Conservation (phyloP, 2,888 invertebrate genomes). For the Lottia scabra region DNA sequence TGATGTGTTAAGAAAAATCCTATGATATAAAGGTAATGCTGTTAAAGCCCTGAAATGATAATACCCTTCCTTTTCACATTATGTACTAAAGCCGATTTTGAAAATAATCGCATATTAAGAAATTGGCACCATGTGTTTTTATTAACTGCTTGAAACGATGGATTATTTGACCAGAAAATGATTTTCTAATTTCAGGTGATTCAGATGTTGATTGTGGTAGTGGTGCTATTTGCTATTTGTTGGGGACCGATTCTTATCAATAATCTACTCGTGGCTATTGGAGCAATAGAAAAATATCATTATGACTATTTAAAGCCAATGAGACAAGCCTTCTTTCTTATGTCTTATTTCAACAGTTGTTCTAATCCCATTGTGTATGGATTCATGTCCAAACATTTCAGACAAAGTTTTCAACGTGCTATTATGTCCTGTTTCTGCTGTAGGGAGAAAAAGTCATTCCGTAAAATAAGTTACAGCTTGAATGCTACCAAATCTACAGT, state of each 20-base stretch:
- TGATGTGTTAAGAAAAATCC: no score
- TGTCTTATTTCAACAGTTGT: conserved; percentile 82
- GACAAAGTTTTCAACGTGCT: conserved; percentile 69
- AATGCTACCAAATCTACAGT: neutral
- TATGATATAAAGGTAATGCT: no score
- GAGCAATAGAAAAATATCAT: conserved; percentile 71
- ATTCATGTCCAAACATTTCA: conserved; percentile 80
- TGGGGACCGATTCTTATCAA: conserved; percentile 80
- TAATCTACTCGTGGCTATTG: conserved; percentile 77
- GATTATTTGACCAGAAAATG: no score
- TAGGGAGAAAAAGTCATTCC: neutral
- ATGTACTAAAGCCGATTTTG: no score
- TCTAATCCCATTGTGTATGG: conserved; percentile 82
- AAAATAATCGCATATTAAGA: no score
- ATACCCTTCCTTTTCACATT: no score
- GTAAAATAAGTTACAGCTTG: neutral
- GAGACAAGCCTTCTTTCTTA: conserved; percentile 75
- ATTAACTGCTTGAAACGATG: no score
- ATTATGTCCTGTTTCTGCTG: conserved; percentile 41
- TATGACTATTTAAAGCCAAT: conserved; percentile 74
- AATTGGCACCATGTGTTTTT: no score
- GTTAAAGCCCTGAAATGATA: no score
- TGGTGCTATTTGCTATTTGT: conserved; percentile 78
- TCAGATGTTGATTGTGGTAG: conserved; percentile 80
- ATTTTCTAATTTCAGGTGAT: conserved; percentile 73